A percentile compares a stretch with the other conserved stretches of the same genome.
phyloP scores from a whole-genome alignment of 2,888 invertebrate species.

The Mimumesa dahlbomi region DNA sequence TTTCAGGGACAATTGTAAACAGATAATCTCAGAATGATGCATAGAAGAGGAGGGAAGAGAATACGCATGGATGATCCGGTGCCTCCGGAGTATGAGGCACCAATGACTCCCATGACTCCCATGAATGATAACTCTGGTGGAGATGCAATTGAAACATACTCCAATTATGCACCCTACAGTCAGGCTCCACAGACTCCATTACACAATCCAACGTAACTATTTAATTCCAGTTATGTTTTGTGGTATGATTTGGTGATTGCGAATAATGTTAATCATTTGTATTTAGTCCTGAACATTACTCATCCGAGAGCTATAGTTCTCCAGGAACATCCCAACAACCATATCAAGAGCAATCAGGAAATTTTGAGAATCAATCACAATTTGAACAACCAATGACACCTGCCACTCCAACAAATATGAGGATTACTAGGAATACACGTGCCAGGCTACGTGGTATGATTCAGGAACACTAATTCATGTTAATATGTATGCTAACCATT shows the following conservation, averaged over 20 bases:
- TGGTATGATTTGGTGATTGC: not conserved
- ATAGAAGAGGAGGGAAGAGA: constrained; percentile 92
- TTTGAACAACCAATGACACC: constrained; percentile 80
- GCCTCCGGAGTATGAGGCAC: constrained; percentile 92
- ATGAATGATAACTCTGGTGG: constrained; percentile 82
- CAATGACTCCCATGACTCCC: constrained; percentile 83
- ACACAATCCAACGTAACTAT: constrained; percentile 73
- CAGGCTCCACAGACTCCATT: constrained; percentile 78
- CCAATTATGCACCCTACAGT: constrained; percentile 79
- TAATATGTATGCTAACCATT: not conserved
- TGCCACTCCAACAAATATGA: constrained; percentile 75
- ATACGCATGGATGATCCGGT: constrained; percentile 95
- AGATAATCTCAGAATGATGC: constrained; percentile 82
- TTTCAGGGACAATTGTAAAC: constrained; percentile 10
- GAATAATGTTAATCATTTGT: not conserved
- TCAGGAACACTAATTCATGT: not conserved
- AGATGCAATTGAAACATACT: constrained; percentile 79
- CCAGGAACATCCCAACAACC: constrained; percentile 74
- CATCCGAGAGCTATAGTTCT: constrained; percentile 76
- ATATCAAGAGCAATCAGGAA: constrained; percentile 71
- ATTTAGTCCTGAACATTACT: constrained; percentile 74
- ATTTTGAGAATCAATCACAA: constrained; percentile 72
- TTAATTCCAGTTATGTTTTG: constrained; percentile 18
- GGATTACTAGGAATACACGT: constrained; percentile 79
- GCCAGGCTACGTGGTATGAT: constrained; percentile 77